Percentiles rank a stretch among this genome's conserved stretches.
Evolutionary conservation across 2,888 invertebrate species (phyloP).

Genomic region (Mesoligia furuncula): DNA sequence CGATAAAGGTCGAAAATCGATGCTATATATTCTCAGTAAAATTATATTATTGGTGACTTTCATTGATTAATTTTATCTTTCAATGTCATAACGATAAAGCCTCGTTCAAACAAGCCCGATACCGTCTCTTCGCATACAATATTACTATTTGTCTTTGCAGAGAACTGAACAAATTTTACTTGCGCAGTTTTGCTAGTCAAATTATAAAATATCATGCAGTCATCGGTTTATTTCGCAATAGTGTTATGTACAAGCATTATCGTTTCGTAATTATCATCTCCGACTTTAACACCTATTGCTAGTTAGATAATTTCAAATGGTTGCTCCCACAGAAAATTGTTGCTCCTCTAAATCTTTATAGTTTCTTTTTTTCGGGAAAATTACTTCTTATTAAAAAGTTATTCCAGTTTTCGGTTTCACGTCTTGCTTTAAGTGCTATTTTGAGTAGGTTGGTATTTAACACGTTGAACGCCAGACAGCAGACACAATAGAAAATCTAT

Average conservation of each 20-base stretch:
- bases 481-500: too few relatives aligned
- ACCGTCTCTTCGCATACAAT: conserved; percentile 55
- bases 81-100: conserved; percentile 78
- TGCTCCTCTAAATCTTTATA: background rate
- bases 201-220: conserved; percentile 38
- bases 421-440: background rate
- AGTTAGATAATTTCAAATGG: conserved; percentile 1
- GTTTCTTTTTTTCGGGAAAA: background rate
- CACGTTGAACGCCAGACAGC: too few relatives aligned
- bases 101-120: conserved; percentile 51
- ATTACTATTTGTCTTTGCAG: conserved; percentile 47
- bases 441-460: background rate
- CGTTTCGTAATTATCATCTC: conserved; percentile 28
- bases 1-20: conserved; percentile 51
- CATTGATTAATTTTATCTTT: conserved; percentile 79
- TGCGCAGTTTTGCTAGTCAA: conserved; percentile 33
- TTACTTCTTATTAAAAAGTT: background rate
- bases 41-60: conserved; percentile 69
- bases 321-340: background rate
- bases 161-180: conserved; percentile 46
- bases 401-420: background rate
- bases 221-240: conserved; percentile 34
- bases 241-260: conserved; percentile 22
- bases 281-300: conserved; percentile 1
- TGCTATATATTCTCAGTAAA: conserved; percentile 52